A percentile compares a stretch with the other conserved stretches of the same genome.
Evolutionary conservation across 30 jellyfish, hydroid and myxozoan species (phyloP).

Genomic region (Aurelia sp.): DNA sequence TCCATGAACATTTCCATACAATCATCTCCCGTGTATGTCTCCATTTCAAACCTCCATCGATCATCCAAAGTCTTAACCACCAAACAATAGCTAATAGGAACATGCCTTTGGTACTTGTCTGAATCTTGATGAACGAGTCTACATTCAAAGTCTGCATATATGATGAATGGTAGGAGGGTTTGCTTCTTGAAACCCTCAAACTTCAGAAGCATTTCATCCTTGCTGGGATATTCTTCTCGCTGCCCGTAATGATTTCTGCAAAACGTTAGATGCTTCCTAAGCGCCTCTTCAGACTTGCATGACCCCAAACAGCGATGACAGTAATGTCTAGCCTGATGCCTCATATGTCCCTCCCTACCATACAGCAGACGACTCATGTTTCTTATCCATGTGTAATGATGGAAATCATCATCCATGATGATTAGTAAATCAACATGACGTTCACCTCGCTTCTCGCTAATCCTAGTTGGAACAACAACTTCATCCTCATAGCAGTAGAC

Average conservation of each 20-base stretch:
- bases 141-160: slow-evolving; percentile 17
- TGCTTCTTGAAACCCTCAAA: neutral
- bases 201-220: neutral
- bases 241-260: slow-evolving; percentile 8
- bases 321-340: neutral
- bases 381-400: neutral
- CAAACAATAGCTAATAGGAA: neutral
- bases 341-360: neutral
- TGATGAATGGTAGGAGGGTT: neutral
- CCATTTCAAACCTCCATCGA: neutral
- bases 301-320: neutral
- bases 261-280: neutral
- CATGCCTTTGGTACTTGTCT: neutral
- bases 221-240: neutral
- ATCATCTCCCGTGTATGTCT: neutral
- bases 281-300: neutral
- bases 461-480: neutral
- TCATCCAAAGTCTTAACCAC: neutral
- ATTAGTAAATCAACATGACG: neutral
- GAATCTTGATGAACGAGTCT: neutral
- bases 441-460: neutral
- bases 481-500: slow-evolving; percentile 1
- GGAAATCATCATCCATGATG: neutral
- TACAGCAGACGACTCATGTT: neutral
- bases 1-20: neutral